Evolutionary conservation across 1,140 invertebrate genomes (phyloP), one percentile per base, ranked within the genome.

Genomic region (Theocolax elegans): DNA sequence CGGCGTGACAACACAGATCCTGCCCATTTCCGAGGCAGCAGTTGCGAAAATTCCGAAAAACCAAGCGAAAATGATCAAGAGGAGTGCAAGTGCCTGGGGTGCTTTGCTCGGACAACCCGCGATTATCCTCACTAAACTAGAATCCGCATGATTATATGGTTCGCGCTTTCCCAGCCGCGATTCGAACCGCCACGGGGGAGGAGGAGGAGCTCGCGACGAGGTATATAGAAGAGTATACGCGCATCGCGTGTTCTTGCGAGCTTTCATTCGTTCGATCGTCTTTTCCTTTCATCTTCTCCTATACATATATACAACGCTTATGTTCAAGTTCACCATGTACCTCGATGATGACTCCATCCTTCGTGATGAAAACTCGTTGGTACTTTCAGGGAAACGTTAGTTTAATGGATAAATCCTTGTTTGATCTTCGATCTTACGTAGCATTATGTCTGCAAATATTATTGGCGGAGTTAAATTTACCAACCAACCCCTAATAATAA

Each of bases 71-170:
- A 38, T 29, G 19, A 67, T 68, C 60, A 67, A 63, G 53, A 35
- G 51, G 64, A n/a, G n/a, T n/a, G 53, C 60, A 21, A 42, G 56
- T 56, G 29, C 27, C 9, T 56, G 1, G 19, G 25, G 17, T 40
- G 19, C n/a, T n/a, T n/a, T n/a, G n/a, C n/a, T n/a, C 42, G 15
- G 40, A 83, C 82, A 85, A 83, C 81, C 80, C 13, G 64, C 77
- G 83, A 85, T 84, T 85, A 85, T 80, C 80, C 80, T 80, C 76
- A 79, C 79, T 77, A 81, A 84, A 83, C 83, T 84, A 83, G 81
- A 82, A 84, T 82, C 79, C 76, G 72, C 78, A 68, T 83, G 81
- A 83, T 85, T 84, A 77, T 77, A 78, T 67, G 71, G 71, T 79
- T 76, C 60, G 69, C 74, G 76, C 75, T 79, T 81, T 79, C 77